These are phyloP conservation scores for Lepus timidus DNA, from an alignment of 2,113 vertebrate genomes.

Conservation along the genomic window DNA sequence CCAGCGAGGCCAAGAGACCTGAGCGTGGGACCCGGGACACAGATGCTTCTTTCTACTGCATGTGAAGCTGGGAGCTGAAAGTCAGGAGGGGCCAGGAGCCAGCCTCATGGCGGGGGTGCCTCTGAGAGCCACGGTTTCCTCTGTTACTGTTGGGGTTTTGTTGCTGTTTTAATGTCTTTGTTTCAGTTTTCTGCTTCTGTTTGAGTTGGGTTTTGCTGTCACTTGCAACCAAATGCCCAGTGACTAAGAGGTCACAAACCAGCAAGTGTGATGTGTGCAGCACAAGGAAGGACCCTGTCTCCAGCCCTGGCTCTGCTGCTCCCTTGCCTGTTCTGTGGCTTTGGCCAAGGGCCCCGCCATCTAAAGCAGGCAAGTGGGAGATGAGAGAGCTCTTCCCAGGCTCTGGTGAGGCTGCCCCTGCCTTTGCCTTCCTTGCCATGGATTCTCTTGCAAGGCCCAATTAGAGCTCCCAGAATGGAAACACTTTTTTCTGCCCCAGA, in stretches of 20 bases:
- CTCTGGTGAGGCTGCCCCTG: neutral
- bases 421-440: neutral
- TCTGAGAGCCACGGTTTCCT: neutral
- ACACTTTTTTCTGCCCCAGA: neutral
- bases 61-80: neutral
- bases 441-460: neutral
- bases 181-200: neutral
- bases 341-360: neutral
- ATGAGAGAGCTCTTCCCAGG: neutral
- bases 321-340: neutral
- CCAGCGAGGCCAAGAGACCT: neutral
- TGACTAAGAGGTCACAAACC: neutral
- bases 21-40: accelerated
- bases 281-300: neutral
- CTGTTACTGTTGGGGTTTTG: neutral
- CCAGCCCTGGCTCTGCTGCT: neutral
- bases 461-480: neutral
- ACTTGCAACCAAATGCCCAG: neutral
- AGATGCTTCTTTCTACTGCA: neutral
- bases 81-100: neutral
- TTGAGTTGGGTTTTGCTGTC: neutral
- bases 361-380: neutral
- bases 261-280: neutral
- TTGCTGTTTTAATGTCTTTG: neutral
- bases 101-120: accelerated